Evolutionary conservation across 2,113 vertebrate species (phyloP).

Genomic region (Silurus asotus): DNA sequence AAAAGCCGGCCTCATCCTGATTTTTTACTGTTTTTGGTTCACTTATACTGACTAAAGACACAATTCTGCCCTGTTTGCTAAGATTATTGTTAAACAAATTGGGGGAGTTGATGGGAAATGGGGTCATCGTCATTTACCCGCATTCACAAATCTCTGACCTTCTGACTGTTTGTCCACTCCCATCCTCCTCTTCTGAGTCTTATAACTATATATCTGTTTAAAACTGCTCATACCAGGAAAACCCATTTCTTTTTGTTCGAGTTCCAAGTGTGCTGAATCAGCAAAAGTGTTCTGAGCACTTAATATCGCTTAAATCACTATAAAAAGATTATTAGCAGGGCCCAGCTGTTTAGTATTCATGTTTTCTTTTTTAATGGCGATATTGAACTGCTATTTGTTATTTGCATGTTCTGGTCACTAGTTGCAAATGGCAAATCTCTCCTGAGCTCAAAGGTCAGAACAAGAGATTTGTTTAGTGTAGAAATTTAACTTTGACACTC

Average conservation of each 20-base stretch:
- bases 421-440: not conserved
- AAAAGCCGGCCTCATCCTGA: conserved; percentile 57
- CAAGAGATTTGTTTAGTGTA: conserved; percentile 58
- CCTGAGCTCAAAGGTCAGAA: conserved; percentile 60
- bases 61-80: not conserved
- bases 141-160: conserved; percentile 8
- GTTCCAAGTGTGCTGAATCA: not conserved
- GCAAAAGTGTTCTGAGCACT: not conserved
- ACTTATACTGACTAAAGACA: not conserved
- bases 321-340: not conserved
- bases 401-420: not conserved
- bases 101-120: not conserved
- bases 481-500: conserved; percentile 51
- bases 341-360: not conserved
- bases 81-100: not conserved
- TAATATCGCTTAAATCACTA: no score
- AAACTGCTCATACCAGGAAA: not conserved
- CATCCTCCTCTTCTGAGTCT: not conserved
- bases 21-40: conserved; percentile 6
- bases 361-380: no score
- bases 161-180: conserved; percentile 4
- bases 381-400: not conserved
- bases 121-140: conserved; percentile 25
- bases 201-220: no score
- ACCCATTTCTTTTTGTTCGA: not conserved